Base-by-base conservation (phyloP, 2,797 vertebrate species). In the Microctenopoma lineatum region DNA sequence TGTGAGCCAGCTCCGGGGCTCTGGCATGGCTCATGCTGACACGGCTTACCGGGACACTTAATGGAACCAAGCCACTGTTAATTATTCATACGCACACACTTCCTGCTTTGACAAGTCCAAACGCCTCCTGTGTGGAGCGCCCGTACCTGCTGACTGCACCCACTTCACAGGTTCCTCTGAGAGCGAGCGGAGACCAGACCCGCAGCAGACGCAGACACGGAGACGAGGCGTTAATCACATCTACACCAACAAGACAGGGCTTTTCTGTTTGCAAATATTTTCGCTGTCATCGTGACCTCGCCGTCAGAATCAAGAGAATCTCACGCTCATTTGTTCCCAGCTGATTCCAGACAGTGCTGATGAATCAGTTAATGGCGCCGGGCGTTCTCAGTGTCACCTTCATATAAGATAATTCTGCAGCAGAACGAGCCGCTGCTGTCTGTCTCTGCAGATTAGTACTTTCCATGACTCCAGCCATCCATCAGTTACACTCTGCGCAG, bases 351-450 rank as follows among this genome's bases (percentile, higher is more conserved):
- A 27, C 9, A 61, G 51, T 56, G 32, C 34, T 25, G 53, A 29
- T 4, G 32, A 59, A 64, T 26, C 44, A 25, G 50, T 25, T 62
- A 69, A 47, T 56, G 48, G 57, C 14, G 14, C 21, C 32, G n/a
- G 25, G 39, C 50, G 15, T 41, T 72, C 47, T 60, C 42, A 51
- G 61, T 56, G 60, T 71, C 66, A 80, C 68, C 73, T 79, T 63
- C 26, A n/a, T 52, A 54, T 76, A 14, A 41, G 3, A 36, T 36
- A 48, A 73, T 56, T 44, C 74, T 58, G 67, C 54, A 61, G 69
- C 58, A 57, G 51, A 21, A 36, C 4, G 57, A 55, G 38, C 16
- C 8, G 18, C 3, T n/a, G 39, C 8, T 55, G 42, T 18, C 3
- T 66, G 25, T 29, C 50, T 45, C 9, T 54, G 41, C 42, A 13